A percentile compares a stretch with the other conserved stretches of the same genome.
Conservation (phyloP, 1,140 invertebrate species). For the Cydia amplana region DNA sequence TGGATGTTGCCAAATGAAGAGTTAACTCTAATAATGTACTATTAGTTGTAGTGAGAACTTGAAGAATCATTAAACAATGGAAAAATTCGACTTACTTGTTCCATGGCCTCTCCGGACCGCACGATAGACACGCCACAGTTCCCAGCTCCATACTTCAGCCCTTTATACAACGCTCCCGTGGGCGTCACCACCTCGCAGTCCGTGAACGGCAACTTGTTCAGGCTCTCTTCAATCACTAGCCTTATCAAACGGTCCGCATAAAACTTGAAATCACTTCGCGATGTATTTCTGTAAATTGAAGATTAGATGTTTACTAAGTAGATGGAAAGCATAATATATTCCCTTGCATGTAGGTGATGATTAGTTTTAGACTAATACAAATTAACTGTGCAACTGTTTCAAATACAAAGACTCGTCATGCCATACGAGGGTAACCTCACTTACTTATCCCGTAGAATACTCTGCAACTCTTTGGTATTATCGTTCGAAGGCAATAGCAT, state of each 20-base stretch:
- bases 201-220: slow-evolving; percentile 97
- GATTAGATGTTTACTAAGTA: neutral
- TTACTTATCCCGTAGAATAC: slow-evolving; percentile 96
- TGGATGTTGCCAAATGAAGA: too few relatives aligned
- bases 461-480: slow-evolving; percentile 96
- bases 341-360: neutral
- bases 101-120: slow-evolving; percentile 98
- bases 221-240: slow-evolving; percentile 98
- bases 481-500: slow-evolving; percentile 91
- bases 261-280: slow-evolving; percentile 98
- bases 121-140: slow-evolving; percentile 99
- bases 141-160: slow-evolving; percentile 95
- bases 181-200: slow-evolving; percentile 95
- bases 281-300: slow-evolving; percentile 88
- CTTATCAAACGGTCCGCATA: slow-evolving; percentile 97
- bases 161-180: slow-evolving; percentile 93
- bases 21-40: too few relatives aligned
- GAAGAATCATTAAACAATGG: too few relatives aligned
- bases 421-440: slow-evolving; percentile 63
- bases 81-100: slow-evolving; percentile 83
- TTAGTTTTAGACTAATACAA: neutral
- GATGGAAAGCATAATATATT: neutral
- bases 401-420: neutral
- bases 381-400: neutral
- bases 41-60: too few relatives aligned